Conservation (phyloP, 2,888 invertebrate genomes). For the Poecilus cupreus region DNA sequence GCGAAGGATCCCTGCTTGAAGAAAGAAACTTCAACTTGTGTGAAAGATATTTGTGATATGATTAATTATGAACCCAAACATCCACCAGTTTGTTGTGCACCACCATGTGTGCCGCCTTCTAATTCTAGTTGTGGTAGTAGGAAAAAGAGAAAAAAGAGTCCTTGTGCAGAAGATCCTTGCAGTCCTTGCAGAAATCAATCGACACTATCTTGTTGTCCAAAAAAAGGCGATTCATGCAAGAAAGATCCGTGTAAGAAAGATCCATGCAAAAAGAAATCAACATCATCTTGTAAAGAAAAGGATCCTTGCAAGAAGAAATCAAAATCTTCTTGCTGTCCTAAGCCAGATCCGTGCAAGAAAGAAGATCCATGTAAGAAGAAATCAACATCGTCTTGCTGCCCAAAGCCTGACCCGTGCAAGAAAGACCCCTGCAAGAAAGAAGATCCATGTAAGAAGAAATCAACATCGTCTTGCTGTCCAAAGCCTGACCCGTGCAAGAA, state of each 20-base stretch:
- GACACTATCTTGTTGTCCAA: not conserved
- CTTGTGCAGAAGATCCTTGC: not conserved
- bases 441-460: constrained; percentile 44
- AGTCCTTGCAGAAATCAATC: too few species aligned
- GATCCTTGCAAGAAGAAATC: constrained; percentile 33
- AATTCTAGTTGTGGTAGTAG: not conserved
- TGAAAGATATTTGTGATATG: not conserved
- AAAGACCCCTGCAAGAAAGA: not conserved
- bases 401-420: constrained; percentile 6
- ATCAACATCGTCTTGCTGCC: not conserved
- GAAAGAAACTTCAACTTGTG: not conserved
- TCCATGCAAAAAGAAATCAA: constrained; percentile 13
- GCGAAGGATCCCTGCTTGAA: not conserved
- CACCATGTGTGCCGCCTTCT: not conserved
- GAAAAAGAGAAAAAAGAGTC: not conserved
- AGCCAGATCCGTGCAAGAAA: constrained; percentile 36
- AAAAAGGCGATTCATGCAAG: not conserved
- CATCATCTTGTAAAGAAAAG: not conserved
- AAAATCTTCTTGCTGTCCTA: not conserved
- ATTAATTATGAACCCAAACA: not conserved
- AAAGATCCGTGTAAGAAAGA: constrained; percentile 16
- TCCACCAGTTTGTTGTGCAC: not conserved
- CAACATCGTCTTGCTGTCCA: not conserved
- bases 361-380: constrained; percentile 12
- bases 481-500: not conserved